Conservation (phyloP, 1,140 invertebrate species). For the Acyrthosiphon pisum region DNA sequence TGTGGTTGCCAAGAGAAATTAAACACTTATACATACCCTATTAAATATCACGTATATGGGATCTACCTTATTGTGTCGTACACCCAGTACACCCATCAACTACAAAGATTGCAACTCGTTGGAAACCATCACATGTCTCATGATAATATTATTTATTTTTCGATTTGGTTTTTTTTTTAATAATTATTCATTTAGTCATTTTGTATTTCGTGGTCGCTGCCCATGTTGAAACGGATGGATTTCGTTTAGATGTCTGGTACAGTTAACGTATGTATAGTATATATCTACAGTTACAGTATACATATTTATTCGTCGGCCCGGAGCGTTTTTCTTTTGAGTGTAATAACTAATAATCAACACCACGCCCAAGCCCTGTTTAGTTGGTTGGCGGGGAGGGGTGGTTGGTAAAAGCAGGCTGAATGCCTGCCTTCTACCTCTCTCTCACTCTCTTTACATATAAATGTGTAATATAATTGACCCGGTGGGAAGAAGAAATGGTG, state of each 20-base stretch:
- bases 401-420: neutral
- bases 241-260: neutral
- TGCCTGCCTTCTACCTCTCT: too few species aligned
- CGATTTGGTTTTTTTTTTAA: neutral
- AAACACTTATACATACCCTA: neutral
- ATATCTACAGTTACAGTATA: neutral
- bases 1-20: neutral
- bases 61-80: neutral
- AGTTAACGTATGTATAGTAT: neutral
- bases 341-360: neutral
- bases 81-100: neutral
- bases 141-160: neutral
- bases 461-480: neutral
- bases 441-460: neutral
- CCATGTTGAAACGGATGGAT: neutral
- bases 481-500: neutral
- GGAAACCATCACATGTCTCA: neutral
- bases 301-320: neutral
- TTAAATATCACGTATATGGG: neutral
- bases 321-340: neutral
- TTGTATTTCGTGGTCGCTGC: neutral
- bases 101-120: neutral
- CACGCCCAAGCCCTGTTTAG: neutral
- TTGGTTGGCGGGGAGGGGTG: neutral
- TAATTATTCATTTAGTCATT: neutral